phyloP scores from a whole-genome alignment of 2,797 vertebrate genomes.

The Botia almorhae region DNA sequence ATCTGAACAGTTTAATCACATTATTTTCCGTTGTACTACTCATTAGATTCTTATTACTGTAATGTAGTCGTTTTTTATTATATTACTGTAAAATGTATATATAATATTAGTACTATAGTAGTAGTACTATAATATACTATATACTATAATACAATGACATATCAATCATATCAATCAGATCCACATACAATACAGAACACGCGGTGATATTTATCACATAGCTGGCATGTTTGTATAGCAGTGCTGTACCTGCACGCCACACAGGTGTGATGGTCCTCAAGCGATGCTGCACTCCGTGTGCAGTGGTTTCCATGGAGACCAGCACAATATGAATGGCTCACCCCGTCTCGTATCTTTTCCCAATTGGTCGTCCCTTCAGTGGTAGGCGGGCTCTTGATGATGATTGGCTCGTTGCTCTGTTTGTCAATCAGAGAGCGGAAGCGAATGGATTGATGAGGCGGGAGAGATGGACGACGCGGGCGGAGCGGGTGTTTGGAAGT shows the following conservation, averaged over 20 bases:
- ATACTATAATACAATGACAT: neutral
- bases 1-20: neutral
- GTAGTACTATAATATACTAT: too few species aligned
- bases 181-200: neutral
- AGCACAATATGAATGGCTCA: neutral
- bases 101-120: too few species aligned
- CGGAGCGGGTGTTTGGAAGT: slow-evolving; percentile 55
- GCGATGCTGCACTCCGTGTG: slow-evolving; percentile 13
- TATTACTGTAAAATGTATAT: too few species aligned
- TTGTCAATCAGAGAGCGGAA: neutral
- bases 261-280: neutral
- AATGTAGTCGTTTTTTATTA: too few species aligned
- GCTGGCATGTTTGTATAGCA: too few species aligned
- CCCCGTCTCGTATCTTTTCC: neutral
- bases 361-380: slow-evolving; percentile 47
- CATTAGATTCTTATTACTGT: neutral
- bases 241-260: slow-evolving; percentile 12
- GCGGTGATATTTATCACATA: too few species aligned
- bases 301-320: slow-evolving; percentile 55
- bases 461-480: slow-evolving; percentile 27
- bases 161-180: neutral
- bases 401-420: slow-evolving; percentile 52
- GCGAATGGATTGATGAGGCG: slow-evolving; percentile 25
- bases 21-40: neutral
- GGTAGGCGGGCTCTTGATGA: neutral